Base-by-base conservation (phyloP, 53 echinoderm and acorn worm species). In the Henricia sp. region DNA sequence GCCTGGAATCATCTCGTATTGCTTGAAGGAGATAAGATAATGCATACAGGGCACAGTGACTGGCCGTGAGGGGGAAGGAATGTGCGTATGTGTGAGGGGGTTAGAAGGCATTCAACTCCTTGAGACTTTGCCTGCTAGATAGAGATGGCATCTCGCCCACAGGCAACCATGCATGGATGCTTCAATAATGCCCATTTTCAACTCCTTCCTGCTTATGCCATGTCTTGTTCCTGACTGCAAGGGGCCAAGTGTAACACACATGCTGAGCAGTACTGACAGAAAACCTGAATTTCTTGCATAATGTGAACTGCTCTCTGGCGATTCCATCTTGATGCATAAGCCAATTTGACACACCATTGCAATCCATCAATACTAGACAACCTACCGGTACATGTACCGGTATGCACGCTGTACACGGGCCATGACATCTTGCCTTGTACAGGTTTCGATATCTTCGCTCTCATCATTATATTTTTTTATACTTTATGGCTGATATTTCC, bases 281-380 rank as follows among this genome's bases (percentile, higher is more conserved):
- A 21, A 20, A 28, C 4, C 40, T 16, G 37, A 28, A 71, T 54
- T 50, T 36, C 52, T 73, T 54, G 73, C 73, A 73, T 73, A 73
- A 73, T 73, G 36, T 21, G n/a, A 33, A 54, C 50, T 52, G 44
- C 46, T 70, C 48, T 70, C 27, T 43, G 23, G 19, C 19, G 13
- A 23, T 53, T 70, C 70, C 17, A 23, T 70, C 42, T 70, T 11
- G 27, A 50, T 70, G 70, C 70, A 70, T 46, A 46, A 46, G 51
- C 51, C 50, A 71, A n/a, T n/a, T n/a, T n/a, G n/a, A n/a, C n/a
- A n/a, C n/a, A n/a, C n/a, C n/a, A n/a, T n/a, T n/a, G n/a, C n/a
- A n/a, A n/a, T n/a, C n/a, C n/a, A n/a, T n/a, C n/a, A n/a, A n/a
- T n/a, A n/a, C n/a, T n/a, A n/a, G n/a, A 16, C 48, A 48, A 48